phyloP scores from a whole-genome alignment of 2,113 vertebrate genomes.

The Halichoerus grypus region DNA sequence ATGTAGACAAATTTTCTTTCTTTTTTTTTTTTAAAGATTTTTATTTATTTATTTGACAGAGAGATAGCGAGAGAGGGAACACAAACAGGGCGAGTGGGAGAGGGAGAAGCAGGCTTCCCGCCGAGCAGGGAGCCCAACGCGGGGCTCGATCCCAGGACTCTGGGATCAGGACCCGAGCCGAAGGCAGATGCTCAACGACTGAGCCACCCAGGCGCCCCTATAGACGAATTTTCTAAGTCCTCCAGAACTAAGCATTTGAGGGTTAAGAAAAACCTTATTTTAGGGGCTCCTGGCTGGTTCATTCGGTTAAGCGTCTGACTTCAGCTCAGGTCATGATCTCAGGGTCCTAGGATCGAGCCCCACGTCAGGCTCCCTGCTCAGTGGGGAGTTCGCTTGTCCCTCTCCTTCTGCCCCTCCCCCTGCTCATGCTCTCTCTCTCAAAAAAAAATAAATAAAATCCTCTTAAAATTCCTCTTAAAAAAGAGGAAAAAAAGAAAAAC shows the following conservation, averaged over 20 bases:
- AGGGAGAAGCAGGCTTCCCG: no score
- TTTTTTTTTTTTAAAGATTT: no score
- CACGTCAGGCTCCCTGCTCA: background rate
- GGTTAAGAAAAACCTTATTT: background rate
- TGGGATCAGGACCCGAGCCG: no score
- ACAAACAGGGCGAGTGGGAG: no score
- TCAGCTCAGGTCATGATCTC: background rate
- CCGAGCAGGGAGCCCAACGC: no score
- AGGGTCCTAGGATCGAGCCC: background rate
- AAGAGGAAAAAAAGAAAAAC: background rate
- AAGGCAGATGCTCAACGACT: no score
- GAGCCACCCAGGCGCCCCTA: no score
- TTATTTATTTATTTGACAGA: no score
- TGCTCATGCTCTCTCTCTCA: background rate
- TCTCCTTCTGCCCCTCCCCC: background rate
- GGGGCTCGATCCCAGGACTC: no score
- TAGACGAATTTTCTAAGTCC: background rate
- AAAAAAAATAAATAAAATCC: background rate
- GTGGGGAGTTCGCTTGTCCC: background rate
- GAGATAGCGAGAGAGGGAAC: no score
- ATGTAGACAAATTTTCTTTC: background rate
- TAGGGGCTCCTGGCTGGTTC: background rate
- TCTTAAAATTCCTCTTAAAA: background rate
- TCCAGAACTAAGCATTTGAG: conserved; percentile 29
- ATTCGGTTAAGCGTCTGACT: background rate